Base-by-base conservation (phyloP, 2,113 vertebrate species). In the Podiceps cristatus region DNA sequence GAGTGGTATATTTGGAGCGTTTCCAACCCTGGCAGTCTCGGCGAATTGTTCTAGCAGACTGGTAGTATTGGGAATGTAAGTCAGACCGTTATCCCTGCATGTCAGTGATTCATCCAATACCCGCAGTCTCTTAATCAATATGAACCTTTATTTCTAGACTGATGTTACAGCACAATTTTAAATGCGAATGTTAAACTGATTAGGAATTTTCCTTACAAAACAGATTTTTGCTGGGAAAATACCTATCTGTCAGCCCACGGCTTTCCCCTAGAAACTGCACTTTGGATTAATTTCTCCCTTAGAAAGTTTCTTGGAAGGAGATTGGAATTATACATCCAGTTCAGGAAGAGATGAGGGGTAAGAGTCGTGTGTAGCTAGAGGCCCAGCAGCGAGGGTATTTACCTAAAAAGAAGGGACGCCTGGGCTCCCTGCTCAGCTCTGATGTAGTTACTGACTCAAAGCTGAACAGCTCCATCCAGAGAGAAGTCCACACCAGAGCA, bases 401-500 rank as follows among this genome's bases (percentile, higher is more conserved):
- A 20, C 42, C 90, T 62, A 31, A 77, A 83, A 81, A 81, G 45
- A 88, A 83, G 35, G 35, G 59, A 44, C 2, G 5, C 19, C 37
- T 79, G 59, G 16, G 16, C 24, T 88, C 68, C 79, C 52, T 71
- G 28, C 47, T 92, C 52, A 31, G 69, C 62, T 55, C 63, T 62
- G 37, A 29, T 49, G 28, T 6, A 33, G 35, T 5, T 81, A 10
- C 64, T 60, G 74, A 64, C 81, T 81, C 44, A 67, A 89, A 87
- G 77, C 87, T 64, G 90, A 96, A 85, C 80, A 95, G 96, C 93
- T 94, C 91, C 93, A 93, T 96, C 71, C 94, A 88, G 91, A 94
- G 95, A 93, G 53, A 90, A 87, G 60, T 64, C 40, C 44, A 42
- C 45, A 83, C 53, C 35, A 63, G 83, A 88, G 59, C 90, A 93